Conservation (phyloP, 1,140 invertebrate genomes). For the Hypothenemus hampei region DNA sequence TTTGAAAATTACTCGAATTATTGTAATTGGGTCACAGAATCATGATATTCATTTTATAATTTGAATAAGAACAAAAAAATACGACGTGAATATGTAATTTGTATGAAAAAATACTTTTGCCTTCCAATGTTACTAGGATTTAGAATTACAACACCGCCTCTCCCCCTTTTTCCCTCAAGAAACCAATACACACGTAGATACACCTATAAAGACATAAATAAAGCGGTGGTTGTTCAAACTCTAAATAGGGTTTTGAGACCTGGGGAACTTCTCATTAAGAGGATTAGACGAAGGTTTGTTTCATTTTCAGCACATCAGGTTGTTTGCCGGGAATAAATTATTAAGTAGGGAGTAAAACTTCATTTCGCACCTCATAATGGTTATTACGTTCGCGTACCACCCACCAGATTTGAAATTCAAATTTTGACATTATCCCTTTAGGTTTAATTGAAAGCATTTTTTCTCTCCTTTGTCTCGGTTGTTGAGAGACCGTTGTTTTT, state of each 20-base stretch:
- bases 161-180: too few species aligned
- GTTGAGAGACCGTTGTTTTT: neutral
- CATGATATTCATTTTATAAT: too few species aligned
- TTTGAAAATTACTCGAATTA: too few species aligned
- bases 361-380: slow-evolving; percentile 4
- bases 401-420: neutral
- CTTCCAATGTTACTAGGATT: neutral
- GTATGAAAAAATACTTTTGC: neutral
- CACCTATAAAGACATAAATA: neutral
- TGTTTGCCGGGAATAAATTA: slow-evolving; percentile 11
- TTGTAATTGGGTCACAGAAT: too few species aligned
- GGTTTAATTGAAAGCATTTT: neutral
- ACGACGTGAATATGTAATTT: neutral
- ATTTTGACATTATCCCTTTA: neutral
- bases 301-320: slow-evolving; percentile 8
- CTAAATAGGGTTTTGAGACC: neutral
- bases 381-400: slow-evolving; percentile 2
- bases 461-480: neutral
- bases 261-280: slow-evolving; percentile 1
- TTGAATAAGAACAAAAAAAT: too few species aligned
- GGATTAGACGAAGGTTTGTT: slow-evolving; percentile 8
- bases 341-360: slow-evolving; percentile 3
- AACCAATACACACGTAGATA: neutral
- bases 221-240: slow-evolving; percentile 1
- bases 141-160: too few species aligned